Conservation (phyloP, 2,113 vertebrate genomes). For the Gnathonemus longibarbis region DNA sequence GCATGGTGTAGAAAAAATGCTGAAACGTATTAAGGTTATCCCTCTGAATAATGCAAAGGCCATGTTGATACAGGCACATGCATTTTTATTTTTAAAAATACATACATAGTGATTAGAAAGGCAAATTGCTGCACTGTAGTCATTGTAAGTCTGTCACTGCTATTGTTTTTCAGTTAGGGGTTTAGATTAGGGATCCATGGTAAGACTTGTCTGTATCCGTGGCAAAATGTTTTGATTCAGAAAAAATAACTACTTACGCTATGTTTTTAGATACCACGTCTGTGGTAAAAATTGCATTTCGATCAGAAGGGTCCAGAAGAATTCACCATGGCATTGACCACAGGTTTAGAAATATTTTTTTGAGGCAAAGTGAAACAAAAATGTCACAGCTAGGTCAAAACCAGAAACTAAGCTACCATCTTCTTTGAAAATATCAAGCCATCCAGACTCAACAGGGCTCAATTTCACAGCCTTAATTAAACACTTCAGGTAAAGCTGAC, state of each 20-base stretch:
- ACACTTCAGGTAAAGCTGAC: background rate
- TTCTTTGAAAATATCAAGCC: background rate
- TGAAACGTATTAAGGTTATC: background rate
- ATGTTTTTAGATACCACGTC: background rate
- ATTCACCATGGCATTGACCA: background rate
- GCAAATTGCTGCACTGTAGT: background rate
- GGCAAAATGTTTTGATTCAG: background rate
- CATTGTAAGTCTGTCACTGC: background rate
- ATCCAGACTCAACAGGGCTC: background rate
- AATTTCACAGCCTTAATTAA: background rate
- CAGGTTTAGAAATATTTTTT: background rate
- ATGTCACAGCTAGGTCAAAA: background rate
- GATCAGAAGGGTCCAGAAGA: background rate
- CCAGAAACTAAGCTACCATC: background rate
- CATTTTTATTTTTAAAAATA: background rate
- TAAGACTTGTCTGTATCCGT: background rate
- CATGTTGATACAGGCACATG: background rate
- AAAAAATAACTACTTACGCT: background rate
- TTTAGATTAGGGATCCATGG: background rate
- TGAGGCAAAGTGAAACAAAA: background rate
- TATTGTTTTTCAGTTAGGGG: background rate
- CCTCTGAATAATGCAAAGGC: background rate
- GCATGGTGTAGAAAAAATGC: background rate
- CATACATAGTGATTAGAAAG: background rate
- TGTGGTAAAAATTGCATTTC: background rate